A percentile compares a stretch with the other conserved stretches of the same genome.
phyloP scores from a whole-genome alignment of 2,888 invertebrate species.

The Galeruca laticollis region DNA sequence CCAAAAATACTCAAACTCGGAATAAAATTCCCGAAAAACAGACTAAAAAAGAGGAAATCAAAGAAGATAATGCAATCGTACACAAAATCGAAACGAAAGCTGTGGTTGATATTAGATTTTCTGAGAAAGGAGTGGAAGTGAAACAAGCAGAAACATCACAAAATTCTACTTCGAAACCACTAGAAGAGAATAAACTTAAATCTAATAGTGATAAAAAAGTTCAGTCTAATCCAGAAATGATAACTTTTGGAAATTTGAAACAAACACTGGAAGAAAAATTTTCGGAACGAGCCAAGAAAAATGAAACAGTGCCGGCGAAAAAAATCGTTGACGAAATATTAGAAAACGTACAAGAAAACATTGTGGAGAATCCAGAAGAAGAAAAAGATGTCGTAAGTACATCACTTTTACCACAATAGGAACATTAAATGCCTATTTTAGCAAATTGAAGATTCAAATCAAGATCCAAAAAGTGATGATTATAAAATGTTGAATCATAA shows the following conservation, averaged over 20 bases:
- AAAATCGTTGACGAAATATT: neutral
- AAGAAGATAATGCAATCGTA: neutral
- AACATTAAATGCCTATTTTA: slow-evolving; percentile 5
- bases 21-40: neutral
- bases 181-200: neutral
- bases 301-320: neutral
- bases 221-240: neutral
- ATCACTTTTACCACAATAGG: neutral
- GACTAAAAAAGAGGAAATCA: neutral
- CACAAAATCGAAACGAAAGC: slow-evolving; percentile 1
- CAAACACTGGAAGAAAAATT: neutral
- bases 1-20: slow-evolving; percentile 4
- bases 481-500: slow-evolving; percentile 16
- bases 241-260: neutral
- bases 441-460: neutral
- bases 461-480: neutral
- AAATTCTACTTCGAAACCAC: neutral
- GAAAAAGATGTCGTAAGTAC: slow-evolving; percentile 2
- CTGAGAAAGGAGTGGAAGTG: neutral
- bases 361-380: neutral
- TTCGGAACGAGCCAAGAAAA: neutral
- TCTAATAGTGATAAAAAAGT: neutral
- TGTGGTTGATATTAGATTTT: neutral
- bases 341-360: neutral
- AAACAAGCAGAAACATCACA: neutral